These are phyloP conservation scores for Drosophila neotestacea DNA, from an alignment of 2,888 invertebrate genomes.

Conservation along the genomic window DNA sequence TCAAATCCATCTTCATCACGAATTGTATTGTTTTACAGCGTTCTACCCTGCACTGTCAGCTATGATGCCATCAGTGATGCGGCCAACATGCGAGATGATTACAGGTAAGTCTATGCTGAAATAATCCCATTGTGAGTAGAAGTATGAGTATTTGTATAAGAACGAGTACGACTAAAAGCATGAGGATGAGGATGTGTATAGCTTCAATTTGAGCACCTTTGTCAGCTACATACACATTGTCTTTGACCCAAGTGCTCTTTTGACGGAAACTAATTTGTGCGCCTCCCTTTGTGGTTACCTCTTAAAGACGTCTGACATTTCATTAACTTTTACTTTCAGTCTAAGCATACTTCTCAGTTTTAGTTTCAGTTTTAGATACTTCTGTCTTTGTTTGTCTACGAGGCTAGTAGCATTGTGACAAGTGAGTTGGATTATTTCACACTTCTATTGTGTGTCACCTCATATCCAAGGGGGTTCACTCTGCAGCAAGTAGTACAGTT, in stretches of 20 bases:
- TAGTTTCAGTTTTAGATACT: slow-evolving; percentile 24
- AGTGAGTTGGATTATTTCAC: slow-evolving; percentile 27
- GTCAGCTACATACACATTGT: slow-evolving; percentile 28
- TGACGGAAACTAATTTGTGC: slow-evolving; percentile 65
- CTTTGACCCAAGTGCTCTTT: slow-evolving; percentile 39
- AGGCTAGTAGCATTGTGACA: slow-evolving; percentile 48
- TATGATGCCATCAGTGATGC: slow-evolving; percentile 84
- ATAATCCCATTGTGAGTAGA: slow-evolving; percentile 16
- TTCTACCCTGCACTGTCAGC: slow-evolving; percentile 88
- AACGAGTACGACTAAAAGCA: not conserved
- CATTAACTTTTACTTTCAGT: slow-evolving; percentile 57
- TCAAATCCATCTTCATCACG: slow-evolving; percentile 31
- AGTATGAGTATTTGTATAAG: not conserved
- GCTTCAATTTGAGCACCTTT: slow-evolving; percentile 39
- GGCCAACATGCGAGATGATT: slow-evolving; percentile 79
- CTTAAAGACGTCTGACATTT: slow-evolving; percentile 58
- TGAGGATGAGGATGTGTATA: slow-evolving; percentile 4
- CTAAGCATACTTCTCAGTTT: not conserved
- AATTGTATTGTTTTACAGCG: slow-evolving; percentile 85
- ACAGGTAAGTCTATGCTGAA: slow-evolving; percentile 71
- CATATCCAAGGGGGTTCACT: slow-evolving; percentile 1
- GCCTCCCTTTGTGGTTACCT: slow-evolving; percentile 4
- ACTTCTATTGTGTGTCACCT: slow-evolving; percentile 19
- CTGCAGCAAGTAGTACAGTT: not conserved
- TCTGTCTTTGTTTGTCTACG: slow-evolving; percentile 32